Percentiles rank a stretch among this genome's conserved stretches.
phyloP scores from a whole-genome alignment of 2,113 vertebrate genomes.

The Mus pahari region DNA sequence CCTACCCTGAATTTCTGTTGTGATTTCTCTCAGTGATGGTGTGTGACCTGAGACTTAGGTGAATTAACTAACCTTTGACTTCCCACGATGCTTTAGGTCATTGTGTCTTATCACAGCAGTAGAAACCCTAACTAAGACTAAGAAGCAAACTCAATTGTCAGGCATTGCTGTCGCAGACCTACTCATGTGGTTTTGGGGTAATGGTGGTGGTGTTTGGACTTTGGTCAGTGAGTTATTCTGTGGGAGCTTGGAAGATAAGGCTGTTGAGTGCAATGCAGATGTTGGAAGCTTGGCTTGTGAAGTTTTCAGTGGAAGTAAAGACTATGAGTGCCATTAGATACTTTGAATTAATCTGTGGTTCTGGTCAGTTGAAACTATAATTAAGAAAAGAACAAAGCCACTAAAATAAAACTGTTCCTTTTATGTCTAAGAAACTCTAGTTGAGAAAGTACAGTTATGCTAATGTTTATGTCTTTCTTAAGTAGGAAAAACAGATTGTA shows the following conservation, averaged over 20 bases:
- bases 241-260: neutral
- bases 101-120: neutral
- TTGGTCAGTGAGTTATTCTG: neutral
- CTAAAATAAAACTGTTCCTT: neutral
- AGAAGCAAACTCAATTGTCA: neutral
- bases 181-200: neutral
- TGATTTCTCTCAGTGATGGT: neutral
- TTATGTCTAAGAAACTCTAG: neutral
- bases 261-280: neutral
- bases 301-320: neutral
- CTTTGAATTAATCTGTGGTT: neutral
- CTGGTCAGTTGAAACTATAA: neutral
- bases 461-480: slow-evolving; percentile 18
- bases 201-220: neutral
- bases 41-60: neutral
- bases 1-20: neutral
- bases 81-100: neutral
- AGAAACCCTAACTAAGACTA: neutral
- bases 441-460: neutral
- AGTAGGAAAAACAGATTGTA: neutral
- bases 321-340: neutral
- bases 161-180: neutral
- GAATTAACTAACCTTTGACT: neutral
- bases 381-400: neutral
- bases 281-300: neutral